phyloP scores from a whole-genome alignment of 2,888 invertebrate genomes.

The Muschampia plurimacula region DNA sequence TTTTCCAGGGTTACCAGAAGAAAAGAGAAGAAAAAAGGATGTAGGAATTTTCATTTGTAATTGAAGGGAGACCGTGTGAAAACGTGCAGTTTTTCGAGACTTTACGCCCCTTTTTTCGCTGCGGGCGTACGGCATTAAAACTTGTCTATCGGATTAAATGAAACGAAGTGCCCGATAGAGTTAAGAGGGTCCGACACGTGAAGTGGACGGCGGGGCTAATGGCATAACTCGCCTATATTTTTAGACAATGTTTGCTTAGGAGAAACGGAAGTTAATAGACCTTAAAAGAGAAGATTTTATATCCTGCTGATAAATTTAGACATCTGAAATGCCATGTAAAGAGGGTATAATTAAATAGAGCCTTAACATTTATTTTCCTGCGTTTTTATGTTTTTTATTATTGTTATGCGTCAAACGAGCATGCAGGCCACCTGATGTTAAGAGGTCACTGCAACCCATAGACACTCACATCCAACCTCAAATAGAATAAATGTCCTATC shows the following conservation, averaged over 20 bases:
- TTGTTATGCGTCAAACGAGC: too few species aligned
- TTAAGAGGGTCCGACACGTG: constrained; percentile 60
- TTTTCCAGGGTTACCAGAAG: constrained; percentile 4
- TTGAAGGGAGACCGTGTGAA: constrained; percentile 75
- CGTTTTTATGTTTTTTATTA: too few species aligned
- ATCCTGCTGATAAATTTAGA: not conserved
- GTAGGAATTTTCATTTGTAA: constrained; percentile 65
- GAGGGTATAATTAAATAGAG: too few species aligned
- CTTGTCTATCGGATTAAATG: constrained; percentile 82
- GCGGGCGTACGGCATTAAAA: constrained; percentile 79
- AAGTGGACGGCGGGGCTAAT: constrained; percentile 23
- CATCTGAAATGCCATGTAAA: not conserved
- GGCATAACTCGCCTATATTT: constrained; percentile 20
- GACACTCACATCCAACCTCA: too few species aligned
- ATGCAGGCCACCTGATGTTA: too few species aligned
- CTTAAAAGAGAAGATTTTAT: not conserved
- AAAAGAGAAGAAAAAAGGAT: constrained; percentile 32
- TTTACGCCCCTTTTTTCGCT: constrained; percentile 81
- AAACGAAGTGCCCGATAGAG: constrained; percentile 78
- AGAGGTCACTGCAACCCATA: too few species aligned
- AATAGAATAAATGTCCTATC: too few species aligned
- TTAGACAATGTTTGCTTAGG: constrained; percentile 31
- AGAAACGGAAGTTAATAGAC: constrained; percentile 28
- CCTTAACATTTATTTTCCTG: too few species aligned
- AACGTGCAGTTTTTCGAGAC: constrained; percentile 78